Evolutionary conservation across 2,888 invertebrate species (phyloP), one percentile per base, ranked within the genome.

Genomic region (Stegana nigrithorax): DNA sequence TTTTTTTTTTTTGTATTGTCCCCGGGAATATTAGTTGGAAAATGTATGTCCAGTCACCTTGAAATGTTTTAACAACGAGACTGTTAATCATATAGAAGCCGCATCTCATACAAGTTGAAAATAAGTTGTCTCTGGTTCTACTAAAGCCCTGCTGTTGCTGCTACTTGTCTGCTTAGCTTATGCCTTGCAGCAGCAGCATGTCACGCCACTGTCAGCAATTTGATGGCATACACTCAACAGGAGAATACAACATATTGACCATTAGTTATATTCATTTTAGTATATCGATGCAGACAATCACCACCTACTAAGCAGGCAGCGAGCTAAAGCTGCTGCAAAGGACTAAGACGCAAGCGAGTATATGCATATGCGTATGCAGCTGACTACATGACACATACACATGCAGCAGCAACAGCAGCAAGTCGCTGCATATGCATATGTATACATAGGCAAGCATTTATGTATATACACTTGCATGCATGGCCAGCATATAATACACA

Each of bases 211-310:
- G 36, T 36, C 36, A n/a, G n/a, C 4, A 36, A 36, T 36, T 36
- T 5, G n/a, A 36, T 36, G 36, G n/a, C n/a, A n/a, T n/a, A 36
- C 36, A 3, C 36, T 36, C n/a, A n/a, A n/a, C n/a, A n/a, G n/a
- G n/a, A n/a, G n/a, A n/a, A 39, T 39, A 17, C 76, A 76, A 78
- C 78, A 78, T 75, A 76, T 75, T 76, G 75, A 75, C 79, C 75
- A 75, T 75, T 75, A 78, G 75, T 75, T 75, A 75, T 78, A 75
- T 77, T 78, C 75, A 75, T 78, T 75, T 75, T 75, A n/a, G n/a
- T n/a, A 75, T 76, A 75, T 47, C 19, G 25, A 47, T 76, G 75
- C 79, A 75, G 78, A 75, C 79, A 75, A 78, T 76, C 74, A 71
- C 66, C 67, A 60, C 45, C 23, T 17, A 62, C 60, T 50, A 57